These are phyloP conservation scores for Zygothrica quintamaculata DNA, from an alignment of 2,888 invertebrate species.

Conservation along the genomic window DNA sequence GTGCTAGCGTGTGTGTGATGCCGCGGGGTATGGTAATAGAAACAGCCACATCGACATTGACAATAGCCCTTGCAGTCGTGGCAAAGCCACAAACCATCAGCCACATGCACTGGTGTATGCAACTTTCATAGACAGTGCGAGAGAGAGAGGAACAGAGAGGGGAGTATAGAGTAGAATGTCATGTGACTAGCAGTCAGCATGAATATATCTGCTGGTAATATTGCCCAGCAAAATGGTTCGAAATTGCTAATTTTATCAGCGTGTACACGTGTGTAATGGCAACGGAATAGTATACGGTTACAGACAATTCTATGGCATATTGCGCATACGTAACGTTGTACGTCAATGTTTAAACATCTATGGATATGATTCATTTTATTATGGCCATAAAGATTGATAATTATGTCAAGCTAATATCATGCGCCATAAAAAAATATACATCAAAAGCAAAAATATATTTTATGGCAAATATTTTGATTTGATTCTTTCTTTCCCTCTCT, in stretches of 20 bases:
- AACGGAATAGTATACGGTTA: conserved; percentile 18
- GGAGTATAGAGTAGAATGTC: too few species aligned
- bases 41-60: conserved; percentile 37
- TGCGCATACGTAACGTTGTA: conserved; percentile 50
- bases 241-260: conserved; percentile 80
- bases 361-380: conserved; percentile 61
- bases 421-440: conserved; percentile 72
- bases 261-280: conserved; percentile 40
- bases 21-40: conserved; percentile 13
- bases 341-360: conserved; percentile 39
- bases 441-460: conserved; percentile 60
- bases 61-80: conserved; percentile 24
- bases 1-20: not conserved
- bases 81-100: conserved; percentile 55
- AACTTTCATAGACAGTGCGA: conserved; percentile 53
- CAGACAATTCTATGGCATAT: conserved; percentile 32
- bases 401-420: conserved; percentile 72
- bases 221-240: conserved; percentile 65
- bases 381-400: conserved; percentile 75
- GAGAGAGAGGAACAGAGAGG: too few species aligned
- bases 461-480: conserved; percentile 59
- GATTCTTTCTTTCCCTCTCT: conserved; percentile 3
- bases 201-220: conserved; percentile 80
- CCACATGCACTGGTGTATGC: conserved; percentile 32
- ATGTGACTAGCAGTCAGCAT: conserved; percentile 56